These are phyloP conservation scores for Pseudochromis fuscus DNA, from an alignment of 2,797 vertebrate species.

Conservation along the genomic window DNA sequence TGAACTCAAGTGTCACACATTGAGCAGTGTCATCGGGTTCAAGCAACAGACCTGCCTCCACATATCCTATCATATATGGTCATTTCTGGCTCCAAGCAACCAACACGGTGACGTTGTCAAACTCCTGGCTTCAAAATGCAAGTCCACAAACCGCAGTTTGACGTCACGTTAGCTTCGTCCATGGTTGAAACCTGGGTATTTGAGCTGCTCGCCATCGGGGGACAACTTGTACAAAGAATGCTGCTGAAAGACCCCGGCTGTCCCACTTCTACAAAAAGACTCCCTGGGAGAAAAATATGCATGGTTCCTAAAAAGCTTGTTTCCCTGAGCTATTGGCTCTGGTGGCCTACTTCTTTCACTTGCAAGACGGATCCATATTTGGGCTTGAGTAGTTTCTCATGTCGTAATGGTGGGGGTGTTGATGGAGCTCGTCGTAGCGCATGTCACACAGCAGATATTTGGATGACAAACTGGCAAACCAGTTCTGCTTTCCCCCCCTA, in stretches of 20 bases:
- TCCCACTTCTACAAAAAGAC: slow-evolving; percentile 22
- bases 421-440: slow-evolving; percentile 17
- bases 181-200: slow-evolving; percentile 66
- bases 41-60: too few relatives aligned
- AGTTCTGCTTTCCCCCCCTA: slow-evolving; percentile 37
- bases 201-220: slow-evolving; percentile 51
- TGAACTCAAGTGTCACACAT: too few relatives aligned
- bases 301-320: slow-evolving; percentile 44
- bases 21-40: too few relatives aligned
- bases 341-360: slow-evolving; percentile 27
- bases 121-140: too few relatives aligned
- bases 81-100: too few relatives aligned
- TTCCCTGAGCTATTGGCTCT: slow-evolving; percentile 25
- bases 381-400: slow-evolving; percentile 38
- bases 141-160: too few relatives aligned
- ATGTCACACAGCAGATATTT: slow-evolving; percentile 30
- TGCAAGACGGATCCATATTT: slow-evolving; percentile 56
- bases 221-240: slow-evolving; percentile 50
- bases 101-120: too few relatives aligned
- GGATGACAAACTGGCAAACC: slow-evolving; percentile 39
- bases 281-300: slow-evolving; percentile 37
- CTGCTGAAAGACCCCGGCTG: slow-evolving; percentile 29
- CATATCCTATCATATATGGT: too few relatives aligned
- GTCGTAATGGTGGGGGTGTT: slow-evolving; percentile 42
- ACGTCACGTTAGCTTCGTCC: too few relatives aligned